Evolutionary conservation across 2,888 invertebrate species (phyloP), one percentile per base, ranked within the genome.

Genomic region (Ennomos erosarius): DNA sequence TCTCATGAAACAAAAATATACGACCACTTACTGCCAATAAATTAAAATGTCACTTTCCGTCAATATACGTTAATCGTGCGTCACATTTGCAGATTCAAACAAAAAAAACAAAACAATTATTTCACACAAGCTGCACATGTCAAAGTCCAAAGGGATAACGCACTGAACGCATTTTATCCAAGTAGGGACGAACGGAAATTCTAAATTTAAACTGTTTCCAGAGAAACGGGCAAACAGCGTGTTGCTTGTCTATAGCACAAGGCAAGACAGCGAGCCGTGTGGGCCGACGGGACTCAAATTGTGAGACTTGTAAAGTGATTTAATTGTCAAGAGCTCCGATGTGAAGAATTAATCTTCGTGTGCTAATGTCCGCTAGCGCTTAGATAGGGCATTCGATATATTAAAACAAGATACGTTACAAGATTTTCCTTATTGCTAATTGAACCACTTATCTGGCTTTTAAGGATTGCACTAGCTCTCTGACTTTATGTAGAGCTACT

Each of bases 121-220:
- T 73, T 72, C 57, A 64, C 62, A 63, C 54, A 53, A 54, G 72
- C 67, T 64, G 71, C 73, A 73, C 79, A 76, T 78, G 76, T 76
- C 76, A 79, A 82, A 78, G 81, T 79, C 73, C 78, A 78, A 75
- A 68, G 73, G 73, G 77, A 82, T 84, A 83, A 78, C 74, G 80
- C 79, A 85, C 83, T 83, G 84, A 85, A 83, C 82, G 81, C 85
- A 88, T 88, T 87, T 85, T 76, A 69, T 81, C 88, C 84, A 87
- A 85, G 82, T 87, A 85, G 82, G 88, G 86, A 79, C 82, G 85
- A 84, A 87, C 88, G 87, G 88, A 88, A 81, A 90, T 89, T 91
- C 91, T 92, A 92, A 89, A 87, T 84, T 87, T 91, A 91, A 87
- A 83, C 73, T 60, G 79, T 84, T 91, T 90, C 88, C 85, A 88